Percentiles rank a stretch among this genome's conserved stretches.
phyloP scores from a whole-genome alignment of 92 coral and sea anemone species.

The Umimayanthus chanpuru region DNA sequence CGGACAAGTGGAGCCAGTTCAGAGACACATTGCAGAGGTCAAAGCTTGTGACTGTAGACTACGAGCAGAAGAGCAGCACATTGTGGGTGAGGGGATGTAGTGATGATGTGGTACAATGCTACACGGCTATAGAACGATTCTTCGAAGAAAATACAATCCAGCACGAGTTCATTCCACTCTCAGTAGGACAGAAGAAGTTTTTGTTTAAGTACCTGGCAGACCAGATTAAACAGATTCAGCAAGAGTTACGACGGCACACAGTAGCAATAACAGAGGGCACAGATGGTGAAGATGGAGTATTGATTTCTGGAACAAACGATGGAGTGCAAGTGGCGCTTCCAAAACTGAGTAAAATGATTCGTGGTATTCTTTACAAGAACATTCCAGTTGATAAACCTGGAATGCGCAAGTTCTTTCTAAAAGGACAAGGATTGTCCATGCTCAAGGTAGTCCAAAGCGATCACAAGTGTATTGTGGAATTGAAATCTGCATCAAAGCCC shows the following conservation, averaged over 20 bases:
- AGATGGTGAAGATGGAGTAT: conserved; percentile 41
- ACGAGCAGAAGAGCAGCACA: conserved; percentile 40
- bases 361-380: conserved; percentile 1
- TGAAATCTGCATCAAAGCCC: conserved; percentile 13
- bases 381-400: conserved; percentile 68
- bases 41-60: neutral
- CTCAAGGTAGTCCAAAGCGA: conserved; percentile 41
- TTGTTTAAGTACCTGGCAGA: conserved; percentile 44
- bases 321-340: conserved; percentile 53
- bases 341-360: conserved; percentile 27
- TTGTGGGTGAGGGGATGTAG: conserved; percentile 64
- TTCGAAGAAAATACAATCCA: conserved; percentile 72
- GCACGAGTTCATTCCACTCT: conserved; percentile 23
- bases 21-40: conserved; percentile 13
- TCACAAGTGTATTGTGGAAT: conserved; percentile 50
- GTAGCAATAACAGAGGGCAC: conserved; percentile 42
- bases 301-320: conserved; percentile 64
- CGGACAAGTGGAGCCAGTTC: conserved; percentile 62
- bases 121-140: conserved; percentile 45
- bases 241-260: conserved; percentile 31
- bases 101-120: conserved; percentile 46
- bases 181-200: conserved; percentile 52
- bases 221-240: conserved; percentile 44
- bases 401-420: conserved; percentile 59
- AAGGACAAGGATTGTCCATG: conserved; percentile 39